phyloP scores from a whole-genome alignment of 2,797 vertebrate species.

The Limosa lapponica region DNA sequence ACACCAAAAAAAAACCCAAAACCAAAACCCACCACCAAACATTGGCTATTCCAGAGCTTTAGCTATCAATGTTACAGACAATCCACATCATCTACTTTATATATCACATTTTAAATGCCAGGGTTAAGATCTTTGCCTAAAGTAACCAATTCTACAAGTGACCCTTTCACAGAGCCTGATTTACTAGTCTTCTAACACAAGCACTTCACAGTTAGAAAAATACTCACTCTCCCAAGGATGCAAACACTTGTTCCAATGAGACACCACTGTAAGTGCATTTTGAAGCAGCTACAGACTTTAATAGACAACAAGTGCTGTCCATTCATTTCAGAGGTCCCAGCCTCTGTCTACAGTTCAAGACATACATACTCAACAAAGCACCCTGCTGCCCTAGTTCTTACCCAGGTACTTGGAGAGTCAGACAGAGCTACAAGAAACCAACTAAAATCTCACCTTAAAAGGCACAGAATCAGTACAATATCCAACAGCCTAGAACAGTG shows the following conservation, averaged over 20 bases:
- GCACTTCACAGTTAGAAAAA: background rate
- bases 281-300: background rate
- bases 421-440: background rate
- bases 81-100: background rate
- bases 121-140: background rate
- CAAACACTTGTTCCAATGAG: background rate
- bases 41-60: background rate
- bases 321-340: background rate
- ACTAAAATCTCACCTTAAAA: background rate
- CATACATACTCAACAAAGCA: rapidly evolving
- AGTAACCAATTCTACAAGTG: background rate
- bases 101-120: background rate
- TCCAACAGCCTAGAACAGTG: background rate
- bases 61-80: background rate
- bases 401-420: background rate
- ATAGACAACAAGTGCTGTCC: background rate
- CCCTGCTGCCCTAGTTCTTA: background rate
- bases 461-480: background rate
- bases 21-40: background rate
- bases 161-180: background rate
- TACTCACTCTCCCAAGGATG: background rate
- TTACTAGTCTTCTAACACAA: background rate
- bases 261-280: background rate
- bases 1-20: too few species aligned
- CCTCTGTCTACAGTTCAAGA: background rate